Base-by-base conservation (phyloP, 2,888 invertebrate genomes). In the Synergus gifuensis region DNA sequence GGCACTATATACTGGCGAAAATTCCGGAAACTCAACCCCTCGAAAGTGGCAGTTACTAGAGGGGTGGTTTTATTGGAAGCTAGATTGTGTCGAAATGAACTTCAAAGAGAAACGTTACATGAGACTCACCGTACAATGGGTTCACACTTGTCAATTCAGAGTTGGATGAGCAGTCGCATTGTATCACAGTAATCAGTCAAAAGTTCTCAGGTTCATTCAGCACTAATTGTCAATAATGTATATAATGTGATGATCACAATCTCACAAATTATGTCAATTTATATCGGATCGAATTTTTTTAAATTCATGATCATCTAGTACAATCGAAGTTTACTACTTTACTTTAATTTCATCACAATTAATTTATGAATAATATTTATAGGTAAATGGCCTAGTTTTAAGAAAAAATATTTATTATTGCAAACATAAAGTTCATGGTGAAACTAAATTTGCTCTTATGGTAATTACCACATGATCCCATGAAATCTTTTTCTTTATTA, bases 131-230 rank as follows among this genome's bases (percentile, higher is more conserved):
- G 4, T 22, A 67, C 67, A 67, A 67, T 67, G 22, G 12, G 22
- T 67, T 46, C 46, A 22, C 44, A 67, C 67, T 67, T 67, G 46
- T 67, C 44, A 67, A 8, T 67, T 44, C n/a, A 67, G 12, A 22
- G 8, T 12, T n/a, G 16, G 64, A 42, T 5, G 14, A 54, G 16
- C 49, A 40, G 28, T 40, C 64, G 28, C 28, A 40, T 40, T 64
- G 36, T 66, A 66, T 66, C 66, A 18, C 11, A 44, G 44, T 67
- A 44, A 46, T 67, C 22, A 67, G 46, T 67, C 44, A 46, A 67
- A 67, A 67, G 67, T 67, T 67, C 67, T 67, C 67, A 67, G 67
- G 67, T 46, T 44, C 67, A 67, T 67, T 67, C 67, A 67, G 44
- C 67, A 46, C 67, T 67, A 44, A 67, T 67, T 67, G 67, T 46